These are phyloP conservation scores for Heliangelus exortis DNA, from an alignment of 2,797 vertebrate genomes.

Conservation along the genomic window DNA sequence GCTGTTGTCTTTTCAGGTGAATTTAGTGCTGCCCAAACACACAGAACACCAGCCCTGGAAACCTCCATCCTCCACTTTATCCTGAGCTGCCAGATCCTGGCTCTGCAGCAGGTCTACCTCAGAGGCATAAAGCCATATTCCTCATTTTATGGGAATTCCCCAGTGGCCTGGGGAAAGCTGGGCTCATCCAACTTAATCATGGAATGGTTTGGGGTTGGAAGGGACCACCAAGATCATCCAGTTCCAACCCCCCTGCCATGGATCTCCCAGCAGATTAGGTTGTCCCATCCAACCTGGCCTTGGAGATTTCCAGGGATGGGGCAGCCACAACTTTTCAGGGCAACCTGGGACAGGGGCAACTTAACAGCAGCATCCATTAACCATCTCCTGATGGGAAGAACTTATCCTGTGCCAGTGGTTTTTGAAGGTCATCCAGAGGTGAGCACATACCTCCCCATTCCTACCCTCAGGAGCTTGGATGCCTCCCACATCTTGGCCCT, in stretches of 20 bases:
- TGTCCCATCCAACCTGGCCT: too few relatives aligned
- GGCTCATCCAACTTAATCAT: neutral
- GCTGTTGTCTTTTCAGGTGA: neutral
- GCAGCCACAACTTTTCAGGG: too few relatives aligned
- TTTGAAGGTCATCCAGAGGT: neutral
- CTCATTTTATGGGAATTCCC: neutral
- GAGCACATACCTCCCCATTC: rapidly evolving
- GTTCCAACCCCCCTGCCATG: too few relatives aligned
- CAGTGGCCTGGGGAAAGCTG: neutral
- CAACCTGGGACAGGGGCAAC: too few relatives aligned
- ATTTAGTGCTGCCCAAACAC: neutral
- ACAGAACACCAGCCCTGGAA: neutral
- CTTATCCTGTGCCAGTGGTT: neutral
- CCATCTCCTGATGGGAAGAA: neutral
- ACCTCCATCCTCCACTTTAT: neutral
- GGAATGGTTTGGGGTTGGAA: too few relatives aligned
- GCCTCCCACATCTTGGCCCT: neutral
- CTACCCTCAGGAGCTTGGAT: neutral
- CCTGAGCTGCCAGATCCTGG: neutral
- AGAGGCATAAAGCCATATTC: neutral
- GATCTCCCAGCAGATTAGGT: too few relatives aligned
- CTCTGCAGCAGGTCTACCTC: neutral
- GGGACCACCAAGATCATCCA: too few relatives aligned
- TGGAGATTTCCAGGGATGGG: too few relatives aligned
- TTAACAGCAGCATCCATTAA: too few relatives aligned